phyloP scores from a whole-genome alignment of 1,140 invertebrate species.

The Dendroctonus valens region DNA sequence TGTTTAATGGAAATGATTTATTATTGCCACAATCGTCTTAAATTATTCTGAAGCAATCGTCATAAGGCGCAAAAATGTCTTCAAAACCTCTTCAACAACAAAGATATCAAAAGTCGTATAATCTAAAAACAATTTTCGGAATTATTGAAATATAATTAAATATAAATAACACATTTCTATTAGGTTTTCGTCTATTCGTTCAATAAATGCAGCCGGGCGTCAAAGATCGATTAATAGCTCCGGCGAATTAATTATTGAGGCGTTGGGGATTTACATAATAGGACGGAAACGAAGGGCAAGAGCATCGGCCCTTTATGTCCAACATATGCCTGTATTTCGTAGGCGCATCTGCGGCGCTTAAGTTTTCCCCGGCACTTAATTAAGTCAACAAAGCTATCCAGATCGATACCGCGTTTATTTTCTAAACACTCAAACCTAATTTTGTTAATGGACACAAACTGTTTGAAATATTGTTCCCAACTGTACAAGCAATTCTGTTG shows the following conservation, averaged over 20 bases:
- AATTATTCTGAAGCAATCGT: too few relatives aligned
- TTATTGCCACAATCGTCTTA: too few relatives aligned
- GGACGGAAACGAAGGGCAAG: constrained; percentile 22
- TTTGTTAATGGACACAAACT: not conserved
- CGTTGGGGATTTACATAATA: constrained; percentile 32
- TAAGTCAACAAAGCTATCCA: constrained; percentile 6
- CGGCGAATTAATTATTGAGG: constrained; percentile 35
- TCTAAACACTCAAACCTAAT: not conserved
- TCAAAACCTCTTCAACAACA: too few relatives aligned
- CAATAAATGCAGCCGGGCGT: constrained; percentile 14
- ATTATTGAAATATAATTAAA: too few relatives aligned
- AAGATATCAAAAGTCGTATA: too few relatives aligned
- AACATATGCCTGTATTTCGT: constrained; percentile 29
- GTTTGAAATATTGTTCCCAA: too few relatives aligned
- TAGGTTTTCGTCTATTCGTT: not conserved
- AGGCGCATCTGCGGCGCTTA: constrained; percentile 3
- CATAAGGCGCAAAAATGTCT: too few relatives aligned
- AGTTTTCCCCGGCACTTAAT: constrained; percentile 9
- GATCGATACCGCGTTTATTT: not conserved
- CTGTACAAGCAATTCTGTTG: too few relatives aligned
- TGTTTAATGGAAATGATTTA: too few relatives aligned
- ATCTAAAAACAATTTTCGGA: too few relatives aligned
- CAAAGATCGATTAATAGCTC: constrained; percentile 30
- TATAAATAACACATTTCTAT: too few relatives aligned
- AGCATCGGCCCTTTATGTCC: constrained; percentile 24